phyloP scores from a whole-genome alignment of 2,888 invertebrate genomes.

The Lasioglossum leucozonium region DNA sequence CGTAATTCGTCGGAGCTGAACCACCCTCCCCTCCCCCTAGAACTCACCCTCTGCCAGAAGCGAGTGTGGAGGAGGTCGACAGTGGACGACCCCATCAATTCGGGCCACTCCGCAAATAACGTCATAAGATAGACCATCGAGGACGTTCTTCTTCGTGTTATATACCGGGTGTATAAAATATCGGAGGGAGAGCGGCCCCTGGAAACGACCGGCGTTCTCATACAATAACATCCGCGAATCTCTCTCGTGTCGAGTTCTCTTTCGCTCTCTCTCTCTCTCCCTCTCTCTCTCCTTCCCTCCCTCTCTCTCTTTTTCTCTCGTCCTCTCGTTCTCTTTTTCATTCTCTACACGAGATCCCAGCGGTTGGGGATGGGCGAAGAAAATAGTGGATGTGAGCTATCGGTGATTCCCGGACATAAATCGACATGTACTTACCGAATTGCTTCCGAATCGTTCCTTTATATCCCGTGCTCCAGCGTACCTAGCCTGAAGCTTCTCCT shows the following conservation, averaged over 20 bases:
- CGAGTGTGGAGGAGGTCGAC: constrained; percentile 53
- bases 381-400: constrained; percentile 77
- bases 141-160: constrained; percentile 68
- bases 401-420: constrained; percentile 81
- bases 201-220: constrained; percentile 71
- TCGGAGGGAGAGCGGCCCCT: constrained; percentile 50
- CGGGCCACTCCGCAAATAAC: constrained; percentile 76
- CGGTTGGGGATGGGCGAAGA: constrained; percentile 40
- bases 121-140: constrained; percentile 75
- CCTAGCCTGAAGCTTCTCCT: constrained; percentile 55
- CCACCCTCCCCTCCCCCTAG: constrained; percentile 20
- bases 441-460: constrained; percentile 83
- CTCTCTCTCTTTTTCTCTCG: constrained; percentile 52
- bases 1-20: constrained; percentile 55
- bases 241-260: constrained; percentile 41
- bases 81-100: constrained; percentile 68
- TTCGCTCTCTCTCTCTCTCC: neutral
- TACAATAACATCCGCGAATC: constrained; percentile 77
- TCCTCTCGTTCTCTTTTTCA: neutral
- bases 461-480: constrained; percentile 73
- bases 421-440: constrained; percentile 83
- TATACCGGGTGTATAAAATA: constrained; percentile 75
- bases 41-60: neutral
- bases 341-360: neutral
- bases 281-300: neutral